A percentile compares a stretch with the other conserved stretches of the same genome.
Conservation (phyloP, 1,140 invertebrate species). For the Pomacea maculata region DNA sequence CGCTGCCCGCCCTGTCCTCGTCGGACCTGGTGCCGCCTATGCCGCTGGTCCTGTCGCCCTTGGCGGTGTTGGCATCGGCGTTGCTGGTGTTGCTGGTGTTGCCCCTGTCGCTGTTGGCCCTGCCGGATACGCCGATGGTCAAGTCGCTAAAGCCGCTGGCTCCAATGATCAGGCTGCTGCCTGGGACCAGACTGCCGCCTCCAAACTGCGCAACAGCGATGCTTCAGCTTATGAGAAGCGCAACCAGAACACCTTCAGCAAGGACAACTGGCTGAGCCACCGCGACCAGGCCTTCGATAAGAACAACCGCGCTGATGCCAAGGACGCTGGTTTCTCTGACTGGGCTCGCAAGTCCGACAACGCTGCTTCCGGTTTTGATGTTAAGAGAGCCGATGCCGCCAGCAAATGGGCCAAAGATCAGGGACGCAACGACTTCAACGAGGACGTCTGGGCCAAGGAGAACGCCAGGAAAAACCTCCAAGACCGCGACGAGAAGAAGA, state of each 20-base stretch:
- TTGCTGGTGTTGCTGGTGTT: background rate
- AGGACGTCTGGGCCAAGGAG: slow-evolving; percentile 24
- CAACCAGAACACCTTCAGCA: slow-evolving; percentile 19
- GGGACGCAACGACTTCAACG: slow-evolving; percentile 18
- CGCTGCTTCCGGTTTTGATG: slow-evolving; percentile 13
- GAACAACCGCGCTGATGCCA: slow-evolving; percentile 1
- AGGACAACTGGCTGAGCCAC: slow-evolving; percentile 29
- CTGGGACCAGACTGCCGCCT: slow-evolving; percentile 22
- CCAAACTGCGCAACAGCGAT: slow-evolving; percentile 7
- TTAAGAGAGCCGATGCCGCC: slow-evolving; percentile 19
- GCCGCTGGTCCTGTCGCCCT: background rate
- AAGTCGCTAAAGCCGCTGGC: too few relatives aligned
- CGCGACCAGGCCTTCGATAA: slow-evolving; percentile 17
- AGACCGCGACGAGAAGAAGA: slow-evolving; percentile 24
- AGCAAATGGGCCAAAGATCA: slow-evolving; percentile 19
- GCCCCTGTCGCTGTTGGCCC: too few relatives aligned
- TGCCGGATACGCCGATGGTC: too few relatives aligned
- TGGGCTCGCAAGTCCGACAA: slow-evolving; percentile 16
- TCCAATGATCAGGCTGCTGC: background rate
- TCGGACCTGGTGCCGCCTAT: background rate
- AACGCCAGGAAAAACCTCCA: slow-evolving; percentile 11
- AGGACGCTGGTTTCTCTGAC: slow-evolving; percentile 24
- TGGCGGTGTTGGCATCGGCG: background rate
- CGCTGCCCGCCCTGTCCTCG: slow-evolving; percentile 15
- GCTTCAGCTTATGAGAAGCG: background rate